These are phyloP conservation scores for Agrochola lychnidis DNA, from an alignment of 2,888 invertebrate genomes.

Conservation along the genomic window DNA sequence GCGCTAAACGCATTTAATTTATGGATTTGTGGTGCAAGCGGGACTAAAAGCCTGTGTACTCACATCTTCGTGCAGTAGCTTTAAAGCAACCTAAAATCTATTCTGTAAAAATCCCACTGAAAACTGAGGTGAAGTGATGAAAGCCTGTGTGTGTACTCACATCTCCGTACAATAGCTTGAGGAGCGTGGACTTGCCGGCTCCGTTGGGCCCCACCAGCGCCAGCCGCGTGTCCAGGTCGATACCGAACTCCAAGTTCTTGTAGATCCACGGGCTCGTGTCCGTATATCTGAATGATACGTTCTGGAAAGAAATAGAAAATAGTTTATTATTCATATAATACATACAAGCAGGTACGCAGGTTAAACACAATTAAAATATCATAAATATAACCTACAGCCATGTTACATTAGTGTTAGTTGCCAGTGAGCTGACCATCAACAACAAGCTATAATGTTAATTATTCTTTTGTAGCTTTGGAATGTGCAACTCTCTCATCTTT, in stretches of 20 bases:
- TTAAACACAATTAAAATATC: not conserved
- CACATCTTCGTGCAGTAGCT: conserved; percentile 98
- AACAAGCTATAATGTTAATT: too few relatives aligned
- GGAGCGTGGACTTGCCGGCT: conserved; percentile 99
- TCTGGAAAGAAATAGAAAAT: conserved; percentile 85
- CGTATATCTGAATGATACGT: conserved; percentile 98
- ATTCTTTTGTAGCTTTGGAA: not conserved
- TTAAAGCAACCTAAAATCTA: conserved; percentile 76
- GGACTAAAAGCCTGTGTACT: conserved; percentile 75
- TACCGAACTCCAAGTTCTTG: conserved; percentile 99
- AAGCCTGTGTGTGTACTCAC: conserved; percentile 87
- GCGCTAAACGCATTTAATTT: too few relatives aligned
- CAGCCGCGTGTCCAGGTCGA: conserved; percentile 98
- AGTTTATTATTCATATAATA: not conserved
- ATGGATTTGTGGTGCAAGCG: too few relatives aligned
- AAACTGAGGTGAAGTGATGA: not conserved
- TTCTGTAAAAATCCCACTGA: not conserved
- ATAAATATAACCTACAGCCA: not conserved
- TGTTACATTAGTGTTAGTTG: not conserved
- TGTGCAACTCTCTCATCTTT: not conserved
- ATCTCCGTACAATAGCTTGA: conserved; percentile 98
- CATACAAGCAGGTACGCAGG: too few relatives aligned
- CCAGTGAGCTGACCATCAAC: too few relatives aligned
- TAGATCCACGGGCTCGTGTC: conserved; percentile 97
- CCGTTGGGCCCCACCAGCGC: conserved; percentile 99